Evolutionary conservation across 2,888 invertebrate genomes (phyloP).

Genomic region (Eupithecia tripunctaria): DNA sequence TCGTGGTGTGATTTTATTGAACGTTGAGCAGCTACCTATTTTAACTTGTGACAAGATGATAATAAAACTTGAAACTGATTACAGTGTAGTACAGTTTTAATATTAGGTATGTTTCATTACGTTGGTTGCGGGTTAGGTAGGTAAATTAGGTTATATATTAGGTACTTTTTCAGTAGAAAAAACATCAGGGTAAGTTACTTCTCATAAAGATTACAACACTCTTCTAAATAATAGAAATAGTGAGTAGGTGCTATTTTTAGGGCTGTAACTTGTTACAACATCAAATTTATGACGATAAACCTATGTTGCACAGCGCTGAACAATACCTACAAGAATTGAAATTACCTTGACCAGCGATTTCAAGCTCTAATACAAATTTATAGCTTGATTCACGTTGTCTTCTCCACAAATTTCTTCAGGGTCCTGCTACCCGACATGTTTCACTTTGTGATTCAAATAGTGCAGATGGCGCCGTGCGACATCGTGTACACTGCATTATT

Average conservation of each 20-base stretch:
- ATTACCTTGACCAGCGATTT: not conserved
- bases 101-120: no score
- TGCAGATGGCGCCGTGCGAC: constrained; percentile 41
- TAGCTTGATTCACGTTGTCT: not conserved
- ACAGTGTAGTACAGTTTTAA: no score
- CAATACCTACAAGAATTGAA: not conserved
- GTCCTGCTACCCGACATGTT: constrained; percentile 40
- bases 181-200: not conserved
- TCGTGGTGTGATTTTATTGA: not conserved
- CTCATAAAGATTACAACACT: not conserved
- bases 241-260: no score
- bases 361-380: no score
- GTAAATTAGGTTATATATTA: not conserved
- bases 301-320: not conserved
- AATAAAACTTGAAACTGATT: no score
- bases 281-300: not conserved
- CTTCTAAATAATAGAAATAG: not conserved
- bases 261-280: not conserved
- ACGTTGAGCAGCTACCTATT: not conserved
- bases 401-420: constrained; percentile 30
- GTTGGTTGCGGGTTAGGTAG: no score
- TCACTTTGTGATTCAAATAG: constrained; percentile 53
- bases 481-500: constrained; percentile 50
- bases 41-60: not conserved
- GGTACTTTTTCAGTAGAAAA: not conserved